Evolutionary conservation across 1,140 invertebrate genomes (phyloP).

Genomic region (Magallana angulata): DNA sequence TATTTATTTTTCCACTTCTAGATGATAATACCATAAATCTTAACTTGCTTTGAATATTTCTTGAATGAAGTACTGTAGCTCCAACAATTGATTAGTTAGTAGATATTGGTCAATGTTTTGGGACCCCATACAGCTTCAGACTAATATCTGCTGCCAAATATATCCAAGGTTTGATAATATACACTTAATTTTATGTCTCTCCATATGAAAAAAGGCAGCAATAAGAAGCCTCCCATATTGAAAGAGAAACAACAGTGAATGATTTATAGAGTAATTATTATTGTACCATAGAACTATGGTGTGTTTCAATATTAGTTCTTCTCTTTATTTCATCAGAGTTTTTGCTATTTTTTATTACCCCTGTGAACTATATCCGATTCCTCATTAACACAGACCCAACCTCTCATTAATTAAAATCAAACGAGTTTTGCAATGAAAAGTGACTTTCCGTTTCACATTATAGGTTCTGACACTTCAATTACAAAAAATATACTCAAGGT

Average conservation of each 20-base stretch:
- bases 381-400: neutral
- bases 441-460: neutral
- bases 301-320: neutral
- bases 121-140: no score
- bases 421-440: neutral
- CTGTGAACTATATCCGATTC: neutral
- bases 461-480: constrained; percentile 25
- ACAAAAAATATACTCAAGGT: constrained; percentile 20
- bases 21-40: no score
- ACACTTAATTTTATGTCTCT: no score
- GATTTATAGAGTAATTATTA: constrained; percentile 4
- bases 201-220: neutral
- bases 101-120: no score
- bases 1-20: no score
- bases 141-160: no score
- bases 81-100: no score
- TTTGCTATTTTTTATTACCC: neutral
- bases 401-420: constrained; percentile 26
- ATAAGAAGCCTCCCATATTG: neutral
- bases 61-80: no score
- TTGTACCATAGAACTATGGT: neutral
- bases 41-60: no score
- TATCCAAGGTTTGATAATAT: no score
- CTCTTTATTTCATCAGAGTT: neutral
- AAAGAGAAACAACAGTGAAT: neutral